These are phyloP conservation scores for Equus przewalskii DNA, from an alignment of 2,113 vertebrate genomes.

Conservation along the genomic window DNA sequence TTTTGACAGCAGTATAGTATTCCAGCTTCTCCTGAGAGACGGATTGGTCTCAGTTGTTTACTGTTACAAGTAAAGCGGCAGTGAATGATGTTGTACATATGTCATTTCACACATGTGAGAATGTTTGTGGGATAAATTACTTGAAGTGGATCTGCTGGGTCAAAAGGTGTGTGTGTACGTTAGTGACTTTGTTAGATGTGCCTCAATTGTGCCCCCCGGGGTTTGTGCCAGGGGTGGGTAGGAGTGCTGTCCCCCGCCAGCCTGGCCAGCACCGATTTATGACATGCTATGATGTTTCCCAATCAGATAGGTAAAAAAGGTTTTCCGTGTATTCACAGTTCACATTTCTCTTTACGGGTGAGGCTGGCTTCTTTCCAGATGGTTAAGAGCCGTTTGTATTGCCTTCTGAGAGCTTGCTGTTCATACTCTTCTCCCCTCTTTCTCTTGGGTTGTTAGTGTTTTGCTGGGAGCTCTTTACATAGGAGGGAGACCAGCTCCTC, in stretches of 20 bases:
- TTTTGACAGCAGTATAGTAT: not conserved
- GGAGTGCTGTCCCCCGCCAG: not conserved
- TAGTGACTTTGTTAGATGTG: no score
- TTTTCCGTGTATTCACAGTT: not conserved
- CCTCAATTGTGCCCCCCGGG: not conserved
- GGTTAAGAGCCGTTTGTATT: not conserved
- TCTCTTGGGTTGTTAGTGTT: not conserved
- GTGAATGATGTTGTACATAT: fast-evolving
- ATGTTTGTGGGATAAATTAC: not conserved
- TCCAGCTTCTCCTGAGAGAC: not conserved
- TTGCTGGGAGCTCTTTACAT: not conserved
- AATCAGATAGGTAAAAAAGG: not conserved
- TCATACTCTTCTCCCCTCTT: not conserved
- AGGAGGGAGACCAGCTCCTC: not conserved
- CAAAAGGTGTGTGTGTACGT: not conserved
- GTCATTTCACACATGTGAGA: not conserved
- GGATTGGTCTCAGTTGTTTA: not conserved
- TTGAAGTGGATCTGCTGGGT: not conserved
- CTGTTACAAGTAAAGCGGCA: not conserved
- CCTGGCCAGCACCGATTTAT: not conserved
- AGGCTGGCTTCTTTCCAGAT: not conserved
- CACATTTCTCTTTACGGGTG: not conserved
- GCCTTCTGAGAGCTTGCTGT: not conserved
- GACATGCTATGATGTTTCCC: not conserved
- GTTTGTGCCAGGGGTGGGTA: no score